These are phyloP conservation scores for Ophion ventricosus DNA, from an alignment of 2,888 invertebrate genomes.

Conservation along the genomic window DNA sequence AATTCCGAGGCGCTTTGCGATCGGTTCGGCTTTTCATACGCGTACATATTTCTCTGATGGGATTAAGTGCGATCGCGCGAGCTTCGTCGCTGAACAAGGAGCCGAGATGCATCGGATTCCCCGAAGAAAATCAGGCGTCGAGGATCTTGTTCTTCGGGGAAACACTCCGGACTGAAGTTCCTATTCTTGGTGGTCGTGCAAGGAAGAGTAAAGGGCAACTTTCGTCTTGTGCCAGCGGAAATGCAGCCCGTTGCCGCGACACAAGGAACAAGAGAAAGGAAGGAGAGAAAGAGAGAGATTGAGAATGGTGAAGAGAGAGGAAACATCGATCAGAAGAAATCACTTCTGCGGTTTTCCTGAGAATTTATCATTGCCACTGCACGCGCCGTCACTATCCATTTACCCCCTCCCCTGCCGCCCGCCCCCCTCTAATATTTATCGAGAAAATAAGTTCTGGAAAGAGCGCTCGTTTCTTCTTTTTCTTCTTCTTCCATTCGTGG, in stretches of 20 bases:
- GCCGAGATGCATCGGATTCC: constrained; percentile 54
- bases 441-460: constrained; percentile 42
- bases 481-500: too few relatives aligned
- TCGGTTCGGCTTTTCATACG: constrained; percentile 33
- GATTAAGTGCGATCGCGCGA: constrained; percentile 57
- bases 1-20: too few relatives aligned
- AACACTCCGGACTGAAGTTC: constrained; percentile 23
- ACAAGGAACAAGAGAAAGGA: background rate
- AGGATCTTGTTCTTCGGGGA: constrained; percentile 68
- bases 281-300: background rate
- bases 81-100: constrained; percentile 38
- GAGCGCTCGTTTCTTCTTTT: background rate
- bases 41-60: constrained; percentile 36
- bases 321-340: constrained; percentile 43
- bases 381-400: background rate
- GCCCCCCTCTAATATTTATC: background rate
- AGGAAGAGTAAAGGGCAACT: constrained; percentile 5
- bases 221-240: constrained; percentile 55
- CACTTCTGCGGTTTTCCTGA: constrained; percentile 59
- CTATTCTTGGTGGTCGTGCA: constrained; percentile 5
- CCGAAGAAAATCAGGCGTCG: constrained; percentile 67
- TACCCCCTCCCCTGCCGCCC: background rate
- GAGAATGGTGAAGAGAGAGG: constrained; percentile 12
- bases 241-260: constrained; percentile 47
- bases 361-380: constrained; percentile 49